Conservation (phyloP, 2,888 invertebrate species). For the Toxonevra muliebris region DNA sequence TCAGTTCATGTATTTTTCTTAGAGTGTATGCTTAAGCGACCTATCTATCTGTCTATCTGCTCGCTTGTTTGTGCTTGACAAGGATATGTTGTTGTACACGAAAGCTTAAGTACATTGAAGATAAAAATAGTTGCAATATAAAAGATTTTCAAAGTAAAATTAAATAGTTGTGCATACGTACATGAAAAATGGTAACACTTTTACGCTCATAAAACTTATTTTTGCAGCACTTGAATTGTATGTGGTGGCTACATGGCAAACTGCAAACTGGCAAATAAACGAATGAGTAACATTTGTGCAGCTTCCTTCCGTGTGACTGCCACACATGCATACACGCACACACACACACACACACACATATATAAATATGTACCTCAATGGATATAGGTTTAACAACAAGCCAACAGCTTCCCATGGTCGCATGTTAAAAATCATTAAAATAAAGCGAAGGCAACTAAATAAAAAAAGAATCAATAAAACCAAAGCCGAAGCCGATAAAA, state of each 20-base stretch:
- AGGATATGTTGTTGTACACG: constrained; percentile 28
- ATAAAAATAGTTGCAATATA: constrained; percentile 6
- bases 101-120: constrained; percentile 32
- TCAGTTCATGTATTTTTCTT: too few relatives aligned
- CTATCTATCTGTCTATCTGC: too few relatives aligned
- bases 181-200: constrained; percentile 57
- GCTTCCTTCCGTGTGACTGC: constrained; percentile 29
- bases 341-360: neutral
- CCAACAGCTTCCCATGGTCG: constrained; percentile 33
- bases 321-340: constrained; percentile 5
- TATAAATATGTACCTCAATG: neutral
- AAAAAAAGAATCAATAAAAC: constrained; percentile 41
- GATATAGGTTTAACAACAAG: neutral
- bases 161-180: constrained; percentile 12
- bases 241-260: constrained; percentile 16
- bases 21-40: too few relatives aligned
- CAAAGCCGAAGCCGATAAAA: constrained; percentile 39
- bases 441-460: constrained; percentile 31
- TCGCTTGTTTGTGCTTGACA: too few relatives aligned
- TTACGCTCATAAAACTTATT: constrained; percentile 27
- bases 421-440: constrained; percentile 48
- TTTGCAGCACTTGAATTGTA: too few relatives aligned
- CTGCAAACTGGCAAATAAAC: neutral
- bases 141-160: neutral
- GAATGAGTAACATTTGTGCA: constrained; percentile 50